Conservation (phyloP, 1,140 invertebrate genomes). For the Nylanderia fulva region DNA sequence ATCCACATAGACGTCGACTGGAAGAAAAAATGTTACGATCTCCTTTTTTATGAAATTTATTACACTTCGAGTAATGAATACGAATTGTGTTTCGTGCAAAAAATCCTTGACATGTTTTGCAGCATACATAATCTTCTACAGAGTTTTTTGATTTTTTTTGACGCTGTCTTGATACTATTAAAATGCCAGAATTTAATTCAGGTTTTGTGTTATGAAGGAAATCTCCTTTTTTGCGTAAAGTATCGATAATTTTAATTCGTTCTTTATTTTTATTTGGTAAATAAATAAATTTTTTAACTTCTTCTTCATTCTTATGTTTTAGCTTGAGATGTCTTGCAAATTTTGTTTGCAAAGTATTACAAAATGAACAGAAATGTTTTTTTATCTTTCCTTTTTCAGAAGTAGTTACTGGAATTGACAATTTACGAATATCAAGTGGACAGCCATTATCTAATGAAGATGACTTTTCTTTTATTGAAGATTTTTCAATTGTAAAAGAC, state of each 20-base stretch:
- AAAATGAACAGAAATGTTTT: neutral
- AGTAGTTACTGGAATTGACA: neutral
- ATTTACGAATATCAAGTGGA: neutral
- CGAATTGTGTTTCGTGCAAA: neutral
- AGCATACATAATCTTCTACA: neutral
- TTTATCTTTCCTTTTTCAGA: neutral
- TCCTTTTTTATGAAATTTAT: conserved; percentile 8
- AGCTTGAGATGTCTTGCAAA: neutral
- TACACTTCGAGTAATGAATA: neutral
- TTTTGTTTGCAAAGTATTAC: neutral
- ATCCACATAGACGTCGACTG: neutral
- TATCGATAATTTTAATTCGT: neutral
- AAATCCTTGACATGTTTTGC: neutral
- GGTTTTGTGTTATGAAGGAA: neutral
- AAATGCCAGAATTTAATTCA: neutral
- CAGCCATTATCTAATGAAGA: neutral
- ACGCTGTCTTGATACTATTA: neutral
- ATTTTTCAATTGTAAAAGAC: no score
- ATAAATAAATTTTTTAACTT: neutral
- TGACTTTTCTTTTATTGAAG: neutral
- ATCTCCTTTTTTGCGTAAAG: neutral
- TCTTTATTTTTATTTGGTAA: conserved; percentile 5
- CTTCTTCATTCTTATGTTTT: neutral
- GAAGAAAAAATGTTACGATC: conserved; percentile 2
- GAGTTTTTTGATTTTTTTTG: neutral